Percentiles rank a stretch among this genome's conserved stretches.
phyloP scores from a whole-genome alignment of 2,888 invertebrate genomes.

The Leptopterna dolabrata region DNA sequence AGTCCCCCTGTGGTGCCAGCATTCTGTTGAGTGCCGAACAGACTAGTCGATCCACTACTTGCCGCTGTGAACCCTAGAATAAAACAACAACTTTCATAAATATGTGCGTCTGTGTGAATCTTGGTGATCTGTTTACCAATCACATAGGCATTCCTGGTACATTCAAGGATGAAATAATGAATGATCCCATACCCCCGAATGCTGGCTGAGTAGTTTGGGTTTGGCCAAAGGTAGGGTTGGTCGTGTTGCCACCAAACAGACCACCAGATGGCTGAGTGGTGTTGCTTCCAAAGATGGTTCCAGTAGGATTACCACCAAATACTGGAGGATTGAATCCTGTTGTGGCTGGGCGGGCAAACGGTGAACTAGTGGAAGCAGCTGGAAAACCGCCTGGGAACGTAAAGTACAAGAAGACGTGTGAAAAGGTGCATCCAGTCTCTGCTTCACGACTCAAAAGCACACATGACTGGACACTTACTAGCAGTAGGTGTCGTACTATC shows the following conservation, averaged over 20 bases:
- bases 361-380: constrained; percentile 67
- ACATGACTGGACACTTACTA: neutral
- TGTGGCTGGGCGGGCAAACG: constrained; percentile 60
- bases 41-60: constrained; percentile 66
- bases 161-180: neutral
- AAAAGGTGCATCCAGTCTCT: neutral
- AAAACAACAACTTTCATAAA: constrained; percentile 17
- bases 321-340: constrained; percentile 69
- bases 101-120: too few relatives aligned
- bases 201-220: constrained; percentile 71
- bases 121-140: too few relatives aligned
- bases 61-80: constrained; percentile 33
- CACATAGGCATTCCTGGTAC: neutral
- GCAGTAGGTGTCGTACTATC: neutral
- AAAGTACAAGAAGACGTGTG: neutral
- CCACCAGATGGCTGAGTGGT: constrained; percentile 65
- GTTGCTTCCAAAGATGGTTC: constrained; percentile 64
- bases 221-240: constrained; percentile 76
- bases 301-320: constrained; percentile 68
- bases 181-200: constrained; percentile 64
- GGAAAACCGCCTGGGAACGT: constrained; percentile 30
- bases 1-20: constrained; percentile 68
- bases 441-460: too few relatives aligned
- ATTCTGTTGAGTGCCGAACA: constrained; percentile 70
- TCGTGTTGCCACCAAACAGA: constrained; percentile 74